phyloP scores from a whole-genome alignment of 2,113 vertebrate species.

The Phalacrocorax brasilianus region DNA sequence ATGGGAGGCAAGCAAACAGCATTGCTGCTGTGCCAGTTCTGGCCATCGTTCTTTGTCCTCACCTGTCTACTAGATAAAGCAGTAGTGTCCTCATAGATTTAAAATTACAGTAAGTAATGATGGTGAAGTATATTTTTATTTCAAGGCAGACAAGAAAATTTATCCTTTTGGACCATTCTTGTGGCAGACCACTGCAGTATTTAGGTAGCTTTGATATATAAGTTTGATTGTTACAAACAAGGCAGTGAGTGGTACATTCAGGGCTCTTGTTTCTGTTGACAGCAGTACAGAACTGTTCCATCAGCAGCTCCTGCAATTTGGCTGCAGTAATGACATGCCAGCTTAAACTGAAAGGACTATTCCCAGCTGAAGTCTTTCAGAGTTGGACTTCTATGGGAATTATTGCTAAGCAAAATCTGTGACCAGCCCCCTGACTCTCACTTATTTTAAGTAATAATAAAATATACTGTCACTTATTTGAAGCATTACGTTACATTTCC shows the following conservation, averaged over 20 bases:
- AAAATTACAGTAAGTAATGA: background rate
- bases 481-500: background rate
- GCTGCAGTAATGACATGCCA: background rate
- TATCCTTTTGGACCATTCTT: background rate
- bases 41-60: fast-evolving
- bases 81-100: background rate
- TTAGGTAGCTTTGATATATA: background rate
- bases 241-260: background rate
- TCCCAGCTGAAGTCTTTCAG: background rate
- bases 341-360: background rate
- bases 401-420: background rate
- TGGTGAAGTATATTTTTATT: background rate
- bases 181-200: background rate
- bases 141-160: background rate
- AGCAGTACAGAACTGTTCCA: background rate
- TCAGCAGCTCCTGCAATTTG: background rate
- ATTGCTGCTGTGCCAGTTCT: background rate
- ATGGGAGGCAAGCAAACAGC: background rate
- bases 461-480: background rate
- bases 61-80: background rate
- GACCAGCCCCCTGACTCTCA: background rate
- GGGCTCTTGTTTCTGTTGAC: background rate
- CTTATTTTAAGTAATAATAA: background rate
- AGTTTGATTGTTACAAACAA: background rate
- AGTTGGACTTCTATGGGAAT: background rate